These are phyloP conservation scores for Petaurus breviceps DNA, from an alignment of 2,113 vertebrate genomes.

Conservation along the genomic window DNA sequence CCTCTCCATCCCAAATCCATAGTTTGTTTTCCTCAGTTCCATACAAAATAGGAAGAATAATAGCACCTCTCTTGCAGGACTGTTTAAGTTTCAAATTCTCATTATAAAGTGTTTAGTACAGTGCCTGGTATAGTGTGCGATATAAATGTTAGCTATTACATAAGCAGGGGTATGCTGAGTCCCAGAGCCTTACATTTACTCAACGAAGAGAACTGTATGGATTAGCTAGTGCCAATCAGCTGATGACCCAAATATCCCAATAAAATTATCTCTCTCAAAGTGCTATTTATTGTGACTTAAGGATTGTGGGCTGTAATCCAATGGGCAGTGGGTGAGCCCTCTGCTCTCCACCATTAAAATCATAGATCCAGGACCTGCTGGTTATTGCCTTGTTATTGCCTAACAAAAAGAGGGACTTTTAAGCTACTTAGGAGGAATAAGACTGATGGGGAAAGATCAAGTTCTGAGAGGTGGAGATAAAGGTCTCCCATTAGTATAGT, in stretches of 20 bases:
- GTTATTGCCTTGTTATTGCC: too few species aligned
- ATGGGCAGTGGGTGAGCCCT: not conserved
- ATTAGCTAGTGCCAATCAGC: not conserved
- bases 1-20: not conserved
- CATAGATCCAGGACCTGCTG: not conserved
- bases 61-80: not conserved
- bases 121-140: too few species aligned
- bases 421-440: not conserved
- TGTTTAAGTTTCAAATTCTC: not conserved
- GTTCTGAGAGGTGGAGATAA: too few species aligned
- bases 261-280: not conserved
- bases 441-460: not conserved
- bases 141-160: too few species aligned
- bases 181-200: too few species aligned
- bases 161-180: too few species aligned
- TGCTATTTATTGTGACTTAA: not conserved
- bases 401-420: not conserved
- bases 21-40: not conserved
- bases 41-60: not conserved
- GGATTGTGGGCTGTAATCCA: not conserved
- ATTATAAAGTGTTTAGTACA: not conserved
- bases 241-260: not conserved
- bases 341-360: not conserved
- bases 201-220: not conserved
- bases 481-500: too few species aligned